Percentiles rank a stretch among this genome's conserved stretches.
Evolutionary conservation across 2,113 vertebrate genomes (phyloP).

Genomic region (Colinus virginianus): DNA sequence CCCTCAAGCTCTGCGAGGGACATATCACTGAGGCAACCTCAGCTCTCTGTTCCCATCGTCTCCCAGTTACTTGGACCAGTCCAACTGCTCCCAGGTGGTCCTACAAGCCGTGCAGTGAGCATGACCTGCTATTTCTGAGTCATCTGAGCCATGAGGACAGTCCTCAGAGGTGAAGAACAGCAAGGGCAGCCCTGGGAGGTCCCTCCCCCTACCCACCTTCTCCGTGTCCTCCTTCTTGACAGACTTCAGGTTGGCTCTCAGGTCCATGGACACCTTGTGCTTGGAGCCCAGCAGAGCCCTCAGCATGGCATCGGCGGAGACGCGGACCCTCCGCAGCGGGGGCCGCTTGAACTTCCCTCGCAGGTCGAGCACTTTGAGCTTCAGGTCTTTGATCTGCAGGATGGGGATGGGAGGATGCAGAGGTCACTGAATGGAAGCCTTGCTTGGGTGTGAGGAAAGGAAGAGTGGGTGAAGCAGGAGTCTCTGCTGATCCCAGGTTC

Average conservation of each 20-base stretch:
- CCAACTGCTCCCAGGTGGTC: fast-evolving
- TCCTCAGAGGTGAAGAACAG: neutral
- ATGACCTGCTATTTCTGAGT: neutral
- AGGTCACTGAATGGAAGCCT: neutral
- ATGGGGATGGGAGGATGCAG: neutral
- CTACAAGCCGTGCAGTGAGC: neutral
- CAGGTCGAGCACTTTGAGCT: conserved; percentile 92
- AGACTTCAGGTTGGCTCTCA: conserved; percentile 94
- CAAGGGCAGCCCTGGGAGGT: neutral
- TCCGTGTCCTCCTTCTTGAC: conserved; percentile 97
- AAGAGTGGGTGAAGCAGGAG: neutral
- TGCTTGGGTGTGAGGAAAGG: too few species aligned
- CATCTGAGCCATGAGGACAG: neutral
- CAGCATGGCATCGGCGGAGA: conserved; percentile 94
- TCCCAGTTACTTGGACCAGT: neutral
- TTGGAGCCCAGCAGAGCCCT: conserved; percentile 94
- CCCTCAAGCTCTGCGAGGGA: neutral
- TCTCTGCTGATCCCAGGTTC: fast-evolving
- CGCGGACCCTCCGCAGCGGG: conserved; percentile 86
- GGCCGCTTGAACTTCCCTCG: conserved; percentile 96
- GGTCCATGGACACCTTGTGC: conserved; percentile 97
- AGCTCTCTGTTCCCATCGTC: neutral
- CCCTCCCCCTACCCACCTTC: conserved; percentile 81
- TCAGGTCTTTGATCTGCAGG: conserved; percentile 90
- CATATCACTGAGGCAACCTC: fast-evolving